phyloP scores from a whole-genome alignment of 2,113 vertebrate species.

The Speoplatyrhinus poulsoni region DNA sequence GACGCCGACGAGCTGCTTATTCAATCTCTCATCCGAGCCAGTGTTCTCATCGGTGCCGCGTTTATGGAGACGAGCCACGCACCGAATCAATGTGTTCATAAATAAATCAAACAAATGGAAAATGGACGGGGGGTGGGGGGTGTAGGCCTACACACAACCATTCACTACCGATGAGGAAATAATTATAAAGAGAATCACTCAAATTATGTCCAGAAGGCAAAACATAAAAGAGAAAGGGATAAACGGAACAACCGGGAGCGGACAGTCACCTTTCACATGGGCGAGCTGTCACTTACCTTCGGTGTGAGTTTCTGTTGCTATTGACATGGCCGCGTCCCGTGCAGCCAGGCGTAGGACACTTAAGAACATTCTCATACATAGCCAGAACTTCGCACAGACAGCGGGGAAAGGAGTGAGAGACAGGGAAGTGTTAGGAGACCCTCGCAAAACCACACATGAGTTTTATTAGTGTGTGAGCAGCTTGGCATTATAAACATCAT shows the following conservation, averaged over 20 bases:
- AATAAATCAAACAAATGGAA: slow-evolving; percentile 6
- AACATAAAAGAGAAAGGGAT: not conserved
- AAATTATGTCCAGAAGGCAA: slow-evolving; percentile 6
- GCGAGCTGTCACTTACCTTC: slow-evolving; percentile 89
- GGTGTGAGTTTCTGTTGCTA: slow-evolving; percentile 99
- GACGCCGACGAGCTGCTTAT: slow-evolving; percentile 8
- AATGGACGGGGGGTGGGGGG: no score
- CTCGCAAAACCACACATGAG: slow-evolving; percentile 73
- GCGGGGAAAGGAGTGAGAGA: slow-evolving; percentile 88
- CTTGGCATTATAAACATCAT: slow-evolving; percentile 75
- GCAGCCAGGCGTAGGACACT: slow-evolving; percentile 99
- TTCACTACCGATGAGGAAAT: not conserved
- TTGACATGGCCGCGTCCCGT: slow-evolving; percentile 99
- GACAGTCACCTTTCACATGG: not conserved
- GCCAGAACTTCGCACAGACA: slow-evolving; percentile 92
- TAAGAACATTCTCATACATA: slow-evolving; percentile 99
- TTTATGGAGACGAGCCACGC: not conserved
- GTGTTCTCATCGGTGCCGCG: not conserved
- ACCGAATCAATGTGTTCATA: not conserved
- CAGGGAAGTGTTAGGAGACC: slow-evolving; percentile 80
- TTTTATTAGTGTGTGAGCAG: slow-evolving; percentile 73
- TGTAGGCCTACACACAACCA: no score
- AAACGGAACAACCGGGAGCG: slow-evolving; percentile 9
- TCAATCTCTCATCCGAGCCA: not conserved
- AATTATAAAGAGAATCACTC: not conserved